Conservation (phyloP, 2,113 vertebrate species). For the Columba livia region DNA sequence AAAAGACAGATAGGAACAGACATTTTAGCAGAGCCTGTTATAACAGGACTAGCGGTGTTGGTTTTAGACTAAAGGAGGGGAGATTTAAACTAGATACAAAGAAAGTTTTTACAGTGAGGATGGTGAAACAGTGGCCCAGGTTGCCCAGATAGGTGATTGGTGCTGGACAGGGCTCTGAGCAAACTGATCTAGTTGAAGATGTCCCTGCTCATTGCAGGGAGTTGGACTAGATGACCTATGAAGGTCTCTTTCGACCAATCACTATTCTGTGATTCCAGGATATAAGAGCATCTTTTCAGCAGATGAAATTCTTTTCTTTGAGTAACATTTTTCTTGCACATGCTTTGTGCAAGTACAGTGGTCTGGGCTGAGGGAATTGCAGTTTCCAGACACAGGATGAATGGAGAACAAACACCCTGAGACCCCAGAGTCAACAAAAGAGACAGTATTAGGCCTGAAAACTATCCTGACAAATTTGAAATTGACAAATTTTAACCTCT, state of each 20-base stretch:
- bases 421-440: background rate
- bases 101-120: accelerated
- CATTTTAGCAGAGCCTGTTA: accelerated
- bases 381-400: background rate
- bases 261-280: background rate
- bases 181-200: background rate
- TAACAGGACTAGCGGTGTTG: too few species aligned
- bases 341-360: background rate
- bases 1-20: background rate
- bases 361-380: background rate
- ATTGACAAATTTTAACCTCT: background rate
- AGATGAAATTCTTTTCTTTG: background rate
- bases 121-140: background rate
- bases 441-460: background rate
- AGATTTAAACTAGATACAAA: background rate
- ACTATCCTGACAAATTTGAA: background rate
- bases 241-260: background rate
- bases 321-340: background rate
- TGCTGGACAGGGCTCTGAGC: accelerated
- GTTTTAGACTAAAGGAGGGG: too few species aligned
- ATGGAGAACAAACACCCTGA: background rate
- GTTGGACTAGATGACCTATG: background rate
- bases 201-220: background rate
- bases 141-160: background rate
- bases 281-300: background rate